phyloP scores from a whole-genome alignment of 37 sponge, comb jelly and placozoan species.

The Spongilla lacustris region DNA sequence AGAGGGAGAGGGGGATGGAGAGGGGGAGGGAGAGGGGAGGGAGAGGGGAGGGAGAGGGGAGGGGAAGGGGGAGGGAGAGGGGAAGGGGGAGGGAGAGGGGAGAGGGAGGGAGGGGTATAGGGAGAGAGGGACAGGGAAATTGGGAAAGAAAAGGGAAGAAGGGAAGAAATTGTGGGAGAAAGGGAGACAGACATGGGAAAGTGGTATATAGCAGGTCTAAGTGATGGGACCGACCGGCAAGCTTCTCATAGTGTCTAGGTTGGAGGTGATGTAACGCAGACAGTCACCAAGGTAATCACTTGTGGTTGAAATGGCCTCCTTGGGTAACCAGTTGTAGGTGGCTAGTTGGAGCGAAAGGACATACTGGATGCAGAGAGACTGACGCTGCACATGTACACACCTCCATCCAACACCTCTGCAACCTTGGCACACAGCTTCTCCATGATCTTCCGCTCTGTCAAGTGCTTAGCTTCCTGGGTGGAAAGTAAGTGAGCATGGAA shows the following conservation, averaged over 20 bases:
- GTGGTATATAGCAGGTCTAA: no score
- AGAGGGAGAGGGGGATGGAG: neutral
- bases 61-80: no score
- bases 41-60: no score
- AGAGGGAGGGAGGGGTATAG: no score
- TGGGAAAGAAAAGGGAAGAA: no score
- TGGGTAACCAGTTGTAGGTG: constrained; percentile 63
- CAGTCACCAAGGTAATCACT: constrained; percentile 65
- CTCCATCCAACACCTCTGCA: constrained; percentile 58
- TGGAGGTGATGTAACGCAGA: constrained; percentile 46
- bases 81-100: no score
- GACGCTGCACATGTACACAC: constrained; percentile 9
- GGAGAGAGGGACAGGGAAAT: no score
- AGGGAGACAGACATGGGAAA: no score
- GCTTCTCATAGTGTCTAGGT: constrained; percentile 38
- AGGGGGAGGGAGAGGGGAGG: no score
- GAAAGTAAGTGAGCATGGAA: neutral
- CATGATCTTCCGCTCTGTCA: constrained; percentile 41
- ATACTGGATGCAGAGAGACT: neutral
- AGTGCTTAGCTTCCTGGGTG: constrained; percentile 60
- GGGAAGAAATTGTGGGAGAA: no score
- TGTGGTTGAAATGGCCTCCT: constrained; percentile 21
- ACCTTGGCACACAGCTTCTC: constrained; percentile 38
- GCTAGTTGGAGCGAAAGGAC: constrained; percentile 1
- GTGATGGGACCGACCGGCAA: constrained; percentile 48